Base-by-base conservation (phyloP, 2,113 vertebrate genomes). In the Suncus etruscus region DNA sequence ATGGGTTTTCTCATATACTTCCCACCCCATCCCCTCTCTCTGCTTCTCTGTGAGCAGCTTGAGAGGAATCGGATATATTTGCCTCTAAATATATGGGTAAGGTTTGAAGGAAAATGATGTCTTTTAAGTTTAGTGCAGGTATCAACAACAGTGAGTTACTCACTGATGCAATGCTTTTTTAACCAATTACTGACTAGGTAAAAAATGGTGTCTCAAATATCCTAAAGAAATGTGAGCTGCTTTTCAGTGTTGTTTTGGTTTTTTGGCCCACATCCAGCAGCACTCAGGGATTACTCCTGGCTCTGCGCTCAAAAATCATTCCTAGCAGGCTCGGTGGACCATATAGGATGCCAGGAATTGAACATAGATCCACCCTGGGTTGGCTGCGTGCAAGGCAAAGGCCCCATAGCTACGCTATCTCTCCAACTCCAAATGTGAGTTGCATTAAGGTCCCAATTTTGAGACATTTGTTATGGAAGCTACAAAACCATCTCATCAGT, bases 401-500 rank as follows among this genome's bases (percentile, higher is more conserved):
- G 39, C 39, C 39, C 39, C 5, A 39, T 39, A 3, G 39, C 39
- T 39, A 5, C 5, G 39, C 39, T 39, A 39, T 39, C 3, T 39
- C 39, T 39, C 39, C 39, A 39, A 39, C 39, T 5, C 39, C 39
- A 80, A 66, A 77, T 72, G 2, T 84, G 25, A 51, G 54, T 47
- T 54, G 78, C 48, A 77, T 90, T n/a, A 68, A 93, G 78, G 39
- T 25, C 72, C 51, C 58, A 9, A 22, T 22, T 91, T 75, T 68
- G 70, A 74, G 76, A 27, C 11, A 66, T 72, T 20, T 39, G 16
- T 72, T 72, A 39, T 22, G 66, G 75, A 63, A 74, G 80, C 63
- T 65, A 27, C 68, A 77, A 29, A 29, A 29, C 22, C 32, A 73
- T 61, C 22, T 61, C 16, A 61, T 61, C 58, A 22, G 58, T 61